These are phyloP conservation scores for Sycophila sp. DNA, from an alignment of 1,140 invertebrate genomes.

Conservation along the genomic window DNA sequence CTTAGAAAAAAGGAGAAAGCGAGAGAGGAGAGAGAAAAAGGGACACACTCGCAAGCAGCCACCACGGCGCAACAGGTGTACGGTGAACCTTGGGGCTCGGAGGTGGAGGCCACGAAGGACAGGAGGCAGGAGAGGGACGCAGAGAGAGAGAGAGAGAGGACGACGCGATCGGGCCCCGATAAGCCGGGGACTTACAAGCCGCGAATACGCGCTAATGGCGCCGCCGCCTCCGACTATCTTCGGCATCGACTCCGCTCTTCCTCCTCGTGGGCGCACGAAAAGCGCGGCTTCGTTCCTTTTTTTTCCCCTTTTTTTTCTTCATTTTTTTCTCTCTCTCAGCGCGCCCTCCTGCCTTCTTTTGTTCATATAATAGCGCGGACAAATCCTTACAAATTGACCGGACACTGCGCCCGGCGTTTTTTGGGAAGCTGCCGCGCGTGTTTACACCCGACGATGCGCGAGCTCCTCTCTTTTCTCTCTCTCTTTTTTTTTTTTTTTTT, in stretches of 20 bases:
- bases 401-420: not conserved
- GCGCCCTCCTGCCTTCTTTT: not conserved
- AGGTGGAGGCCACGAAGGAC: too few relatives aligned
- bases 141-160: too few relatives aligned
- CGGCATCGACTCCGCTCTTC: not conserved
- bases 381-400: slow-evolving; percentile 24
- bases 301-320: not conserved
- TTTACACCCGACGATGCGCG: too few relatives aligned
- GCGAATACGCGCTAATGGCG: slow-evolving; percentile 36
- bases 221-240: slow-evolving; percentile 15
- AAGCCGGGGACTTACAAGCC: slow-evolving; percentile 27
- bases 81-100: too few relatives aligned
- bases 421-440: too few relatives aligned
- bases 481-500: not conserved
- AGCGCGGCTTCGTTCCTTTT: not conserved
- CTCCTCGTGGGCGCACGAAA: too few relatives aligned
- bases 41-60: too few relatives aligned
- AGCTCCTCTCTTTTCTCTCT: too few relatives aligned
- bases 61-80: slow-evolving; percentile 31
- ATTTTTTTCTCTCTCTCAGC: not conserved
- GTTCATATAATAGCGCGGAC: slow-evolving; percentile 1
- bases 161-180: slow-evolving; percentile 26
- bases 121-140: too few relatives aligned
- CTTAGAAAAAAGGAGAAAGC: slow-evolving; percentile 1
- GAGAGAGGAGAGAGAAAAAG: slow-evolving; percentile 5